Base-by-base conservation (phyloP, 2,113 vertebrate species). In the Lophura nycthemera region DNA sequence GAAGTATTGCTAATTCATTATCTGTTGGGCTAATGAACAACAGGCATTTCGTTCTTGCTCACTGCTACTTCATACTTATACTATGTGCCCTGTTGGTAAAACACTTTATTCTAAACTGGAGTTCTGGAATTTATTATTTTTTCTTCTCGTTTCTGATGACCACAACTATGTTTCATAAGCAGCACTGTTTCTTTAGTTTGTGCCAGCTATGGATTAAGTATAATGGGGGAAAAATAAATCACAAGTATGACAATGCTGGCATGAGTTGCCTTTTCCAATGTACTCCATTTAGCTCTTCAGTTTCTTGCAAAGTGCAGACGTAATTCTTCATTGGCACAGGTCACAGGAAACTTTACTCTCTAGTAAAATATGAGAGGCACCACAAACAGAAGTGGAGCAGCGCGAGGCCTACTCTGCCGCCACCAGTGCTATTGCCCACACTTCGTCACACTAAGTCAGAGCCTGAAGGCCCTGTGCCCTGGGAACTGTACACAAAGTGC, bases 71-170 rank as follows among this genome's bases (percentile, higher is more conserved):
- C 65, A 72, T 95, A 90, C 74, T 97, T 88, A 96, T 24, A 64
- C 50, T 89, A 84, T 71, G 91, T 29, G 95, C 97, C 92, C 93
- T 90, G 71, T 95, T 97, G 96, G 85, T 92, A 89, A 94, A 91
- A 30, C 45, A 56, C 13, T 32, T 94, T 94, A 90, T 94, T 96
- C 94, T 96, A 81, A 95, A 92, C 57, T 77, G 20, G 70, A 86
- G 29, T 72, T 97, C 96, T 97, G 97, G 92, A 96, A 90, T 91
- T 95, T 96, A 97, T 98, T 97, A 94, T 94, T 96, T 97, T 97
- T 94, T 92, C 48, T 93, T 70, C 86, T 97, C 86, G 83, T 95
- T 97, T 92, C 93, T 97, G 85, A 94, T 82, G 91, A 95, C 93
- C 83, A 5, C 88, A 96, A 93, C 69, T 84, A 93, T 96, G 96